Conservation (phyloP, 2,113 vertebrate species). For the Trachemys scripta region DNA sequence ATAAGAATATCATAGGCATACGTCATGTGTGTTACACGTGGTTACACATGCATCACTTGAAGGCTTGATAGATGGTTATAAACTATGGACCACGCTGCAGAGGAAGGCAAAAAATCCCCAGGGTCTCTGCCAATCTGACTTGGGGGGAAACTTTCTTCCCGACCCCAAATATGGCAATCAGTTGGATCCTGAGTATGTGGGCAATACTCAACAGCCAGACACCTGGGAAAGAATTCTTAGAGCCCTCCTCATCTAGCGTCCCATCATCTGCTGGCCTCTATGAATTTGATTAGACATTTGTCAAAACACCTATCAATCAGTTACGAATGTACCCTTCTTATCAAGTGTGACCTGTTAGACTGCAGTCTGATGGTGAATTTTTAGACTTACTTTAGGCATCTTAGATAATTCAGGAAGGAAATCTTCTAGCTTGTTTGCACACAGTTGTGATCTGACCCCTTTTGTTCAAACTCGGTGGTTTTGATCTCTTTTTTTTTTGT, state of each 20-base stretch:
- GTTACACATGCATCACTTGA: background rate
- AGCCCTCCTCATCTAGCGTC: background rate
- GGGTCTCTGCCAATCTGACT: background rate
- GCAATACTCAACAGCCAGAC: background rate
- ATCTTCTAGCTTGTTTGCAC: background rate
- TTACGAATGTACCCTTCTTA: background rate
- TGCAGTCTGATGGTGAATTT: background rate
- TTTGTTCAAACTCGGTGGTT: background rate
- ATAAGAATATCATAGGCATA: background rate
- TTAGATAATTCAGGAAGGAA: background rate
- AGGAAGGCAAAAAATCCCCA: background rate
- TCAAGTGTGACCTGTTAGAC: background rate
- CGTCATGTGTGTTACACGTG: too few species aligned
- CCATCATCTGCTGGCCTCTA: background rate
- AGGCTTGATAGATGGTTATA: background rate
- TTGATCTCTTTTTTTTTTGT: background rate
- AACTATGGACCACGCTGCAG: background rate
- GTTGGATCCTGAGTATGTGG: background rate
- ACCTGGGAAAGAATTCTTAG: background rate
- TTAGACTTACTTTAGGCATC: background rate
- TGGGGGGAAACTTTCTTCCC: background rate
- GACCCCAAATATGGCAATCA: background rate
- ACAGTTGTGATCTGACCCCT: rapidly evolving
- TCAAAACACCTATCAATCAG: background rate
- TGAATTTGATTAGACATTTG: background rate